Evolutionary conservation across 2,888 invertebrate species (phyloP), one percentile per base, ranked within the genome.

Genomic region (Meghimatium bilineatum): DNA sequence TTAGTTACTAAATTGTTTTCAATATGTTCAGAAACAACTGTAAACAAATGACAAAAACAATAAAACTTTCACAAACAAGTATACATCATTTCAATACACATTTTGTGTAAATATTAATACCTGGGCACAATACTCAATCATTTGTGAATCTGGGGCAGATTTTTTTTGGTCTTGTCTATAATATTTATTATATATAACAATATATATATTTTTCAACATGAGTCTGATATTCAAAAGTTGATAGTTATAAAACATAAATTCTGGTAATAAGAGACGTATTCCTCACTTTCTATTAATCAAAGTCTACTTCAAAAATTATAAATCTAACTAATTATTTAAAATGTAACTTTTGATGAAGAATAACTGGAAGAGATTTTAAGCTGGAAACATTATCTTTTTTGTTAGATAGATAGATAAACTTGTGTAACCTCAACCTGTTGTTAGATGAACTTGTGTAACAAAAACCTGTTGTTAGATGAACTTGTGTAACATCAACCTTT

Each of bases 81-180:
- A 38, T 38, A 38, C 3, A 71, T 38, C 26, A 38, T 23, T 2
- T 26, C 14, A 38, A 38, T 38, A 71, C 38, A 71, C 38, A 71
- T 26, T n/a, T n/a, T 38, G 71, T 71, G 38, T 71, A 38, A 26
- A 38, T 1, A 1, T 38, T 14, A 56, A 29, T 32, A n/a, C 29
- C 66, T 44, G 75, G 75, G 52, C 75, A 75, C 75, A 75, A 56
- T 34, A 75, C 52, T 75, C 75, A 6, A 56, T 29, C 56, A 75
- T 75, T 23, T 29, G 17, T 75, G 75, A 78, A 66, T 29, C 32
- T 36, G 38, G 26, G 29, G 10, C 69, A 72, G 12, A 72, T 14
- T 23, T 66, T n/a, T n/a, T 44, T 66, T 66, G 17, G 2, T 32
- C 14, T 8, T n/a, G n/a, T 8, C n/a, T 29, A 32, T 32, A 66